Conservation (phyloP, 2,797 vertebrate genomes). For the Sebastes iracundus region DNA sequence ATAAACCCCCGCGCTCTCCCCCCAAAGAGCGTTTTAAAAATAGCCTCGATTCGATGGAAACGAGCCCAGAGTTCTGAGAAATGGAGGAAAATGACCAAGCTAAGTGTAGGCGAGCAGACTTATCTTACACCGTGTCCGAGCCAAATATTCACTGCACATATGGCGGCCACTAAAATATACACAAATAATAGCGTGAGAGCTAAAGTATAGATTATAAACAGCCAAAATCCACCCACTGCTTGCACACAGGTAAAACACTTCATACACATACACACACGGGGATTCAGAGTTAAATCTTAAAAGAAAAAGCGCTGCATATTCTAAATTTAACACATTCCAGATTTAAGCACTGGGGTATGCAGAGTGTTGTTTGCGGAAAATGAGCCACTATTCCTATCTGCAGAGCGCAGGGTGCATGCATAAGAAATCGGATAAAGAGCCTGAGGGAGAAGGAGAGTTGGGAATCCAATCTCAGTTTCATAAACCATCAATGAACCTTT, state of each 20-base stretch:
- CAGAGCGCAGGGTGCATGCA: conserved; percentile 37
- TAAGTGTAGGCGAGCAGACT: conserved; percentile 65
- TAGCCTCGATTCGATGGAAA: conserved; percentile 75
- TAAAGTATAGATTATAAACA: neutral
- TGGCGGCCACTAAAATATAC: conserved; percentile 54
- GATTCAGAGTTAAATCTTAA: conserved; percentile 8
- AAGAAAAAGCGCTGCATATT: neutral
- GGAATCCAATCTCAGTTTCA: conserved; percentile 28
- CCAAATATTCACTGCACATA: conserved; percentile 65
- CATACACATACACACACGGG: neutral
- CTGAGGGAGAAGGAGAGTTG: conserved; percentile 6
- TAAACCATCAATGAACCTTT: conserved; percentile 37
- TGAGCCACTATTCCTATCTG: conserved; percentile 33
- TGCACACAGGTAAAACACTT: conserved; percentile 23
- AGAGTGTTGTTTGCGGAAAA: conserved; percentile 42
- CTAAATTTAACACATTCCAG: conserved; percentile 47
- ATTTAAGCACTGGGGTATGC: conserved; percentile 30
- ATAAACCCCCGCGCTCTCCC: neutral
- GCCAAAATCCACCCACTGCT: neutral
- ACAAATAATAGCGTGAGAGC: conserved; percentile 46
- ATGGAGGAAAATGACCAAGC: conserved; percentile 55
- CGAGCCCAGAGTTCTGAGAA: conserved; percentile 76
- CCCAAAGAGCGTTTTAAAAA: conserved; percentile 76
- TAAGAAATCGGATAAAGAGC: conserved; percentile 32
- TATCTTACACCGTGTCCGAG: conserved; percentile 58